A percentile compares a stretch with the other conserved stretches of the same genome.
These are phyloP conservation scores for Coenobita brevimanus DNA, from an alignment of 1,140 invertebrate genomes.

Conservation along the genomic window DNA sequence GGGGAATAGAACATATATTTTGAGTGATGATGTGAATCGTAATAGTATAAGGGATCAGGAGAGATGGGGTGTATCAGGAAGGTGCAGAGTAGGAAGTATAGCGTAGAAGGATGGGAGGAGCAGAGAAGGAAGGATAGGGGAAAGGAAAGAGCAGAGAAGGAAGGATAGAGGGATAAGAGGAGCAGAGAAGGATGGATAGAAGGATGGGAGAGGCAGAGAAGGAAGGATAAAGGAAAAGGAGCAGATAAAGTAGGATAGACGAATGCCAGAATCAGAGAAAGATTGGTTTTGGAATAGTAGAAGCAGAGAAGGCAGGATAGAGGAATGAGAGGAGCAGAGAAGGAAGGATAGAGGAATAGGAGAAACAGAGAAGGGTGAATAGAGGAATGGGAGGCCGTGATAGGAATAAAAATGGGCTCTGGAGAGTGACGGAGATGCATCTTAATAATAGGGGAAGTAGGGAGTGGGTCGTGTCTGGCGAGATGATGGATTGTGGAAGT, in stretches of 20 bases:
- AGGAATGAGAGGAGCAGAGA: neutral
- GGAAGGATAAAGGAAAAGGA: neutral
- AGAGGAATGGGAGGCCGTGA: neutral
- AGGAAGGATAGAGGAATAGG: neutral
- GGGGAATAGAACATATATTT: too few species aligned
- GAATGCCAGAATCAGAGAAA: too few species aligned
- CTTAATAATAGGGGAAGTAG: neutral
- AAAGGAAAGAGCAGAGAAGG: too few species aligned
- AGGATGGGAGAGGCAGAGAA: neutral
- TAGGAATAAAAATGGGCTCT: neutral
- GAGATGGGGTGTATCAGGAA: too few species aligned
- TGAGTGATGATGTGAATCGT: too few species aligned
- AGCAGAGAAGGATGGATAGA: too few species aligned
- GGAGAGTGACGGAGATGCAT: neutral
- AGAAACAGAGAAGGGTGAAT: neutral
- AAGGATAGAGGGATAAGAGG: too few species aligned
- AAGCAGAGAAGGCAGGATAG: neutral
- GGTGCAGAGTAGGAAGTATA: too few species aligned
- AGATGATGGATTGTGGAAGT: neutral
- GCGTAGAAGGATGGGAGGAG: too few species aligned
- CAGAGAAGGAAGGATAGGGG: too few species aligned
- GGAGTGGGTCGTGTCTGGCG: neutral
- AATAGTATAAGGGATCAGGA: too few species aligned
- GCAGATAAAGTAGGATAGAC: too few species aligned
- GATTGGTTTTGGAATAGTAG: neutral